Conservation (phyloP, 2,113 vertebrate species). For the Gopherus flavomarginatus region DNA sequence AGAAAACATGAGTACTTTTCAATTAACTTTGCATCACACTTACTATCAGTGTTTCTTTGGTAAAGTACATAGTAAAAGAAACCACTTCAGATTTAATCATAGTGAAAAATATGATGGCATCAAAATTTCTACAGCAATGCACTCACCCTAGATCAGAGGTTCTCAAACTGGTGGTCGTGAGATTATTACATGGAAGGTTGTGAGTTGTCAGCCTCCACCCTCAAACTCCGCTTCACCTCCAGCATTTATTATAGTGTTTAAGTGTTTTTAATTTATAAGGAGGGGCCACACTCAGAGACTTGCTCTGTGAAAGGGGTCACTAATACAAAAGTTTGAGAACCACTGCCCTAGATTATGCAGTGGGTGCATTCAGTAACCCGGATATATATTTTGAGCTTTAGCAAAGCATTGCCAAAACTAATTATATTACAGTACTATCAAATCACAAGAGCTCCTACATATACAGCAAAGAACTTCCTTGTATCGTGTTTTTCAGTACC, state of each 20-base stretch:
- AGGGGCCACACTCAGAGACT: no score
- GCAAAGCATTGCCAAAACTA: constrained; percentile 53
- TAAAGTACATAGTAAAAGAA: constrained; percentile 16
- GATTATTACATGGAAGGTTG: no score
- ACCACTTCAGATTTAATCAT: constrained; percentile 5
- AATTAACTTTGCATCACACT: not conserved
- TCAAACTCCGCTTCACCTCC: no score
- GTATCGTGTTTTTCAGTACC: constrained; percentile 10
- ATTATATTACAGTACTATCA: constrained; percentile 28
- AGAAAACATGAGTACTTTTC: constrained; percentile 7
- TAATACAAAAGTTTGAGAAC: no score
- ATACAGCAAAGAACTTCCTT: constrained; percentile 28
- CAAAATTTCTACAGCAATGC: constrained; percentile 59
- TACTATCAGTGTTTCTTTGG: not conserved
- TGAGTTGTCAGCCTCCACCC: no score
- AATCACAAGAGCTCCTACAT: constrained; percentile 24
- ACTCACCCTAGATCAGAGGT: not conserved
- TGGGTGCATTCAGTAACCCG: constrained; percentile 58
- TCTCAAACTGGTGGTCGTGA: no score
- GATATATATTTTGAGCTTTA: constrained; percentile 57
- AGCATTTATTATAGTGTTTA: no score
- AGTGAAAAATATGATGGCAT: constrained; percentile 35
- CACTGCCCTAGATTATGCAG: constrained; percentile 33
- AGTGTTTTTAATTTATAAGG: no score
- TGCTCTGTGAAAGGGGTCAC: no score